Percentiles rank a stretch among this genome's conserved stretches.
phyloP scores from a whole-genome alignment of 2,888 invertebrate genomes.

The Drosophila greeni region DNA sequence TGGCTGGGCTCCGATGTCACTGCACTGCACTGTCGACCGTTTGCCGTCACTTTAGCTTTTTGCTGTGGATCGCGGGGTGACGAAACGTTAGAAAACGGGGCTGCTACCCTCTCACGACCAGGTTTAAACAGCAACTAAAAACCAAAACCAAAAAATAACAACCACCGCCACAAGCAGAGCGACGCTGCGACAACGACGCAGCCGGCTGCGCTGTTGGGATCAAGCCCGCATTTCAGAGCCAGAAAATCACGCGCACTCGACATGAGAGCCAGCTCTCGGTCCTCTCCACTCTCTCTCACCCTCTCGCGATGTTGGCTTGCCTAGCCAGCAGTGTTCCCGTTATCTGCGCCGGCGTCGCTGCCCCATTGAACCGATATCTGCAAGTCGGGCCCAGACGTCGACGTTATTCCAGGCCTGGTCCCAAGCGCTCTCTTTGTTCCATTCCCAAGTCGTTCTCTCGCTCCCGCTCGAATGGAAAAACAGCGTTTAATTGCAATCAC shows the following conservation, averaged over 20 bases:
- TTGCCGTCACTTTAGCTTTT: constrained; percentile 26
- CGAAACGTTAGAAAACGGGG: constrained; percentile 43
- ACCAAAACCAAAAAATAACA: constrained; percentile 75
- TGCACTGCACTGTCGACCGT: constrained; percentile 9
- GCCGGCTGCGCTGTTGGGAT: constrained; percentile 59
- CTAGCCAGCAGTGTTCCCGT: constrained; percentile 52
- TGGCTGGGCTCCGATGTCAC: constrained; percentile 30
- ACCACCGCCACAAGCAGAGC: constrained; percentile 66
- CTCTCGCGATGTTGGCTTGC: constrained; percentile 6
- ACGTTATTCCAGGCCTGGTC: constrained; percentile 37
- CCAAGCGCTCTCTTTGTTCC: constrained; percentile 39
- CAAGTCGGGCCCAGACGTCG: constrained; percentile 34
- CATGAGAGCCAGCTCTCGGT: constrained; percentile 39
- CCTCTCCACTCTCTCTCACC: constrained; percentile 36
- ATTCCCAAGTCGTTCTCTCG: constrained; percentile 16
- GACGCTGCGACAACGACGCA: constrained; percentile 54
- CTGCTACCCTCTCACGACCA: constrained; percentile 78
- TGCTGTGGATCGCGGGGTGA: constrained; percentile 51
- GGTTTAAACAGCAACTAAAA: constrained; percentile 78
- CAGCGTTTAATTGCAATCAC: constrained; percentile 68
- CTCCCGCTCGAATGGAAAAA: constrained; percentile 67
- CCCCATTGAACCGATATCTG: constrained; percentile 27
- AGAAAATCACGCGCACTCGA: constrained; percentile 73
- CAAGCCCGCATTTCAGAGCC: constrained; percentile 74
- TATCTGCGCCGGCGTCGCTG: constrained; percentile 59